Conservation (phyloP, 2,113 vertebrate genomes). For the Vanacampus margaritifer region DNA sequence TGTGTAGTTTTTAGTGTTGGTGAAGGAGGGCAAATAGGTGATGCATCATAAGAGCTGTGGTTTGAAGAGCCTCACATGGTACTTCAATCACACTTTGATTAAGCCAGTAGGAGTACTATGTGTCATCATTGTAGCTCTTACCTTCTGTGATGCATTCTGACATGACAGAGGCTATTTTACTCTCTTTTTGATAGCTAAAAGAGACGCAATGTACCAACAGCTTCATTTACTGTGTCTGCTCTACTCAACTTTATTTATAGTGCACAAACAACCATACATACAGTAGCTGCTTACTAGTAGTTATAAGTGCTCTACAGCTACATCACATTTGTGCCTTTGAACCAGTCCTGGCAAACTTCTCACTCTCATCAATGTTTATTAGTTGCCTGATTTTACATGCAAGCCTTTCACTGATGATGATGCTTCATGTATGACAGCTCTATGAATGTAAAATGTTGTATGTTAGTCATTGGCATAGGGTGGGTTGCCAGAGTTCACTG, state of each 20-base stretch:
- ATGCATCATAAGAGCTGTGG: slow-evolving; percentile 24
- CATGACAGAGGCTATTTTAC: background rate
- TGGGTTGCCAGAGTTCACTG: too few species aligned
- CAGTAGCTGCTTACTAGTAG: too few species aligned
- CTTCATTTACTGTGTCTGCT: slow-evolving; percentile 1
- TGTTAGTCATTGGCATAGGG: too few species aligned
- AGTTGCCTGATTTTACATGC: background rate
- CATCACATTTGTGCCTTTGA: background rate
- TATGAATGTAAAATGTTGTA: too few species aligned
- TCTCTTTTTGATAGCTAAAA: slow-evolving; percentile 4
- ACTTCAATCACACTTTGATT: slow-evolving; percentile 63
- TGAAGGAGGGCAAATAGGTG: slow-evolving; percentile 29
- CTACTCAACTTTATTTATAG: too few species aligned
- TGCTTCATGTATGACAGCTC: too few species aligned
- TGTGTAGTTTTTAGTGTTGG: slow-evolving; percentile 22
- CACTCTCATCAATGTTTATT: background rate
- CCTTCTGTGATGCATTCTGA: slow-evolving; percentile 8
- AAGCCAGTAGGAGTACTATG: slow-evolving; percentile 43
- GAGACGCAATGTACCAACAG: slow-evolving; percentile 1
- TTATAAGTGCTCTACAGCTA: slow-evolving; percentile 3
- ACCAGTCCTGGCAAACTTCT: background rate
- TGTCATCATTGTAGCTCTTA: slow-evolving; percentile 25
- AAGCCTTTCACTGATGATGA: too few species aligned
- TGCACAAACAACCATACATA: too few species aligned
- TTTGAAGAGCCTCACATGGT: slow-evolving; percentile 43